Evolutionary conservation across 1,140 invertebrate genomes (phyloP), one percentile per base, ranked within the genome.

Genomic region (Saccostrea glomerata): DNA sequence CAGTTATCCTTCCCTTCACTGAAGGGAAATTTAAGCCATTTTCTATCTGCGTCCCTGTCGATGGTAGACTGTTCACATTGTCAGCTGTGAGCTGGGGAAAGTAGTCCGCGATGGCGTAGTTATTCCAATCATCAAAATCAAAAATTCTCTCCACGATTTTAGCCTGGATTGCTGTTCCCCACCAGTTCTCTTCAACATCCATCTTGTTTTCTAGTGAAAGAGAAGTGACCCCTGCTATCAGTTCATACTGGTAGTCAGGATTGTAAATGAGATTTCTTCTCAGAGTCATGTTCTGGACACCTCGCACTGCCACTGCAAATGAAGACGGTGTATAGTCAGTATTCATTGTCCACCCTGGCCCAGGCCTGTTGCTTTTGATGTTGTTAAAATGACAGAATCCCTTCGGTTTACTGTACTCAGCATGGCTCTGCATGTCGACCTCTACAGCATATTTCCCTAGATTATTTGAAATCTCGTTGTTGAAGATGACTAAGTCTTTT

Each of bases 121-220:
- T 98, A 94, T 99, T 99, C 99, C 99, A 99, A 93, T 99, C 99
- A 94, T 99, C 98, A 95, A 99, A 99, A 95, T 99, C 99, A 94
- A 99, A 99, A 91, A 99, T 99, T 93, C 97, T 96, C 82, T 97
- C 96, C 89, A 96, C 96, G 54, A 99, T 99, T 56, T 96, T 95
- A 9, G 94, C 94, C 66, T 97, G 96, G 86, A 97, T 96, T 4
- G 88, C 89, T 2, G 92, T 91, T 20, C 98, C 99, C 99, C 99
- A 99, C 97, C 98, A 99, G 94, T 99, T 99, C 93, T 99, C 97
- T 20, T 96, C 96, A 0, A 98, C 98, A 94, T 99, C 97, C 12
- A 99, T 95, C 73, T 96, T 96, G 91, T 98, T 98, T 89, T 98
- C 97, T 0, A 99, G 96, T 88, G 97, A 97, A 0, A 98, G 91